A percentile compares a stretch with the other conserved stretches of the same genome.
Conservation (phyloP, 2,797 vertebrate genomes). For the Momotus momota region DNA sequence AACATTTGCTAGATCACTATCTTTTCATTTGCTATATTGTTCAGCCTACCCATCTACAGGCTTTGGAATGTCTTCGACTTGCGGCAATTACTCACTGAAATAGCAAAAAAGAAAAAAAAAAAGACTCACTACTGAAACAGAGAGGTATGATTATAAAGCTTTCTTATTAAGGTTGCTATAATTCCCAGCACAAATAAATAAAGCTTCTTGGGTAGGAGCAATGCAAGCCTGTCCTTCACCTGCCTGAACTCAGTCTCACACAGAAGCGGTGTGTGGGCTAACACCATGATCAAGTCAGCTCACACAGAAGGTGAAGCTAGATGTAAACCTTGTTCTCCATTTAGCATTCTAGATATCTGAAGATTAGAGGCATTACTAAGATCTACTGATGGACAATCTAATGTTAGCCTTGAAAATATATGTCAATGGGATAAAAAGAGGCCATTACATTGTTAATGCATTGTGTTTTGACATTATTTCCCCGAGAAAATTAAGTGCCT, state of each 20-base stretch:
- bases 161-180: neutral
- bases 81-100: neutral
- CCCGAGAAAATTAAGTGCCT: neutral
- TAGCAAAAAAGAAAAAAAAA: neutral
- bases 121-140: neutral
- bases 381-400: neutral
- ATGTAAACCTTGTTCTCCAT: neutral
- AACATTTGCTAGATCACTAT: neutral
- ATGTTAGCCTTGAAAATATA: neutral
- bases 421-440: neutral
- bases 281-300: neutral
- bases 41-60: neutral
- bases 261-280: neutral
- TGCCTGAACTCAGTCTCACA: neutral
- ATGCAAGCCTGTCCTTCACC: neutral
- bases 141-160: neutral
- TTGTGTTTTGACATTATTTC: neutral
- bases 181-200: neutral
- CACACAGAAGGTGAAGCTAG: neutral
- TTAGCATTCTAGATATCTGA: neutral
- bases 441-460: neutral
- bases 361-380: neutral
- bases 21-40: neutral
- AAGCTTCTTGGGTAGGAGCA: neutral
- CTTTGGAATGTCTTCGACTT: neutral